Evolutionary conservation across 2,888 invertebrate genomes (phyloP).

Genomic region (Eristalinus aeneus): DNA sequence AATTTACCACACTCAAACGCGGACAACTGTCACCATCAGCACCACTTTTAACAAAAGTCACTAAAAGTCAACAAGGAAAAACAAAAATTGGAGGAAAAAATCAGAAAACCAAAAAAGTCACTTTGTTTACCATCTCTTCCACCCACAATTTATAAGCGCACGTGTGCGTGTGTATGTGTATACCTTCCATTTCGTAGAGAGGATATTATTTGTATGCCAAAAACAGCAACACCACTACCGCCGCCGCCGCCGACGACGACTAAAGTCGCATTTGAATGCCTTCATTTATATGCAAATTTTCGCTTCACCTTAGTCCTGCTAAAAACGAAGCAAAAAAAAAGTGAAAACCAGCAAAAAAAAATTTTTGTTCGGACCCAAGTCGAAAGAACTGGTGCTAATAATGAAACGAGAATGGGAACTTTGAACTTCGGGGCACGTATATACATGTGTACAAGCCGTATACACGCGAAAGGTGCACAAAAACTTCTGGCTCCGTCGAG

Average conservation of each 20-base stretch:
- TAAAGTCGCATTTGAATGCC: constrained; percentile 72
- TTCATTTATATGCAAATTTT: constrained; percentile 80
- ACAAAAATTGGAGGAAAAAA: too few species aligned
- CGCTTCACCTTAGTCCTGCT: constrained; percentile 73
- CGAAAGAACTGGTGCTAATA: constrained; percentile 48
- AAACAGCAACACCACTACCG: constrained; percentile 40
- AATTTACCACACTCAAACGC: constrained; percentile 66
- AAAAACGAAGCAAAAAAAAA: constrained; percentile 16
- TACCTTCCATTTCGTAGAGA: constrained; percentile 52
- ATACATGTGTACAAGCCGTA: constrained; percentile 19
- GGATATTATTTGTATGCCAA: constrained; percentile 64
- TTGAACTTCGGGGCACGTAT: constrained; percentile 44
- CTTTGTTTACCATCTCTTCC: constrained; percentile 49
- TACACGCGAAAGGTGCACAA: constrained; percentile 13
- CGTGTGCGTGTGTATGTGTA: constrained; percentile 9
- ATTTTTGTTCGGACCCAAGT: constrained; percentile 39
- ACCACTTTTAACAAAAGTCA: neutral
- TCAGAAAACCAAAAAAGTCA: constrained; percentile 8
- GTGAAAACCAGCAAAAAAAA: neutral
- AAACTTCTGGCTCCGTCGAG: constrained; percentile 46
- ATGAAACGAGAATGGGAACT: constrained; percentile 43
- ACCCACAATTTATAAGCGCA: constrained; percentile 1
- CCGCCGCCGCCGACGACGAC: constrained; percentile 39
- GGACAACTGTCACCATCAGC: constrained; percentile 47
- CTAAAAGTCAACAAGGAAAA: constrained; percentile 17